A percentile compares a stretch with the other conserved stretches of the same genome.
Evolutionary conservation across 2,113 vertebrate genomes (phyloP).

Genomic region (Amazona guildingii): DNA sequence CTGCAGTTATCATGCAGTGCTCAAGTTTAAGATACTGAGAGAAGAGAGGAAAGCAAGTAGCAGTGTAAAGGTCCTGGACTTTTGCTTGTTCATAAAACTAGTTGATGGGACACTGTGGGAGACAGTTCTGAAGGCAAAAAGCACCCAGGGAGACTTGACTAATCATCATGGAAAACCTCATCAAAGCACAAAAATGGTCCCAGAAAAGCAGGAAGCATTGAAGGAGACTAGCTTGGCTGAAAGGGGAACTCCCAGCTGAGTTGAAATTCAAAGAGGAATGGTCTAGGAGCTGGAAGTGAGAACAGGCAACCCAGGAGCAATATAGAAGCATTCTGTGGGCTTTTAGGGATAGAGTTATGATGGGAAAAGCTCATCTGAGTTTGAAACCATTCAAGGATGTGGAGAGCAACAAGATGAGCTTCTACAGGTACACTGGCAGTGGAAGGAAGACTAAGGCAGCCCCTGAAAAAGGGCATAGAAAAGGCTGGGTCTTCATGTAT

Average conservation of each 20-base stretch:
- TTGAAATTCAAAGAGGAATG: background rate
- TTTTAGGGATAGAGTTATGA: background rate
- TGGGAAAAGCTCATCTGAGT: background rate
- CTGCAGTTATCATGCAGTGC: background rate
- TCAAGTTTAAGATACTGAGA: background rate
- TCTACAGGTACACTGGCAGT: background rate
- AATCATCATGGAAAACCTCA: background rate
- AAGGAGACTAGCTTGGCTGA: background rate
- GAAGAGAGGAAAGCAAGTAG: background rate
- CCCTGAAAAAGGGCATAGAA: background rate
- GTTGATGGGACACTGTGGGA: background rate
- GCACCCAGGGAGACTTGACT: background rate
- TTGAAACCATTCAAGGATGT: background rate
- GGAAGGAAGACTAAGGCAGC: background rate
- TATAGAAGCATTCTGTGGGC: background rate
- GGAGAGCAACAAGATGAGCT: background rate
- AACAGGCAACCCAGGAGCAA: background rate
- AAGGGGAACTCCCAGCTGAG: background rate
- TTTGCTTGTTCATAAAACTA: background rate
- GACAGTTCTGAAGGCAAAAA: background rate
- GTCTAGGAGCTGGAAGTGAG: background rate
- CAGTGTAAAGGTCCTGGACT: background rate
- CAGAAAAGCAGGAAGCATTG: background rate
- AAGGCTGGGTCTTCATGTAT: background rate
- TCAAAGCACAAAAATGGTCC: background rate